Evolutionary conservation across 1,140 invertebrate genomes (phyloP).

Genomic region (Hylaeus volcanicus): DNA sequence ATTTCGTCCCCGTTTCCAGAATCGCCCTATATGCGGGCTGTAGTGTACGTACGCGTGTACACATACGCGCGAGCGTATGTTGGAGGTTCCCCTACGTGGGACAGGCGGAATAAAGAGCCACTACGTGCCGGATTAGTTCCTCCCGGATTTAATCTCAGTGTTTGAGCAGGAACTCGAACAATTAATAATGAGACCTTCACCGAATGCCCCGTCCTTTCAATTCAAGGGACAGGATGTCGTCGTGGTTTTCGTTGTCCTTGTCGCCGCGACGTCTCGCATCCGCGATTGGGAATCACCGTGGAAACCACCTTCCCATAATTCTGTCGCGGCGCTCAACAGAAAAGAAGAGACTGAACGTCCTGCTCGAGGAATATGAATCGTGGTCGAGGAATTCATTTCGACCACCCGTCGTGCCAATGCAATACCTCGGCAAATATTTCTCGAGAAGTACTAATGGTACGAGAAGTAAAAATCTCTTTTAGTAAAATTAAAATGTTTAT

Average conservation of each 20-base stretch:
- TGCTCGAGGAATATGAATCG: background rate
- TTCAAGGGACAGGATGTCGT: conserved; percentile 74
- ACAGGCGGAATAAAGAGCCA: conserved; percentile 64
- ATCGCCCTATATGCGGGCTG: too few relatives aligned
- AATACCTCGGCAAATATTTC: too few relatives aligned
- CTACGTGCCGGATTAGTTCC: conserved; percentile 74
- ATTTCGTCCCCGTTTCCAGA: too few relatives aligned
- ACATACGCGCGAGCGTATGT: background rate
- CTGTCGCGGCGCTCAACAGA: background rate
- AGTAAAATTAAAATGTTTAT: too few relatives aligned
- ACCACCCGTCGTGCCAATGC: background rate
- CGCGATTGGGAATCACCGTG: conserved; percentile 56
- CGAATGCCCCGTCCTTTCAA: conserved; percentile 67
- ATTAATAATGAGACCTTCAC: conserved; percentile 75
- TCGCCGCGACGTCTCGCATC: conserved; percentile 52
- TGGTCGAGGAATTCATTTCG: conserved; percentile 12
- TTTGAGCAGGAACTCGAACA: conserved; percentile 77
- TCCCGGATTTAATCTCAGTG: conserved; percentile 75
- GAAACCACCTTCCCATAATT: conserved; percentile 28
- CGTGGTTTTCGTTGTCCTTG: conserved; percentile 34
- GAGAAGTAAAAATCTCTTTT: too few relatives aligned
- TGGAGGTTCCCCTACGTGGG: conserved; percentile 31
- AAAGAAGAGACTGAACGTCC: background rate
- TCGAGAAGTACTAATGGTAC: too few relatives aligned
- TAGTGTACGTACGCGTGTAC: conserved; percentile 15